Evolutionary conservation across 2,113 vertebrate genomes (phyloP).

Genomic region (Petroica traversi): DNA sequence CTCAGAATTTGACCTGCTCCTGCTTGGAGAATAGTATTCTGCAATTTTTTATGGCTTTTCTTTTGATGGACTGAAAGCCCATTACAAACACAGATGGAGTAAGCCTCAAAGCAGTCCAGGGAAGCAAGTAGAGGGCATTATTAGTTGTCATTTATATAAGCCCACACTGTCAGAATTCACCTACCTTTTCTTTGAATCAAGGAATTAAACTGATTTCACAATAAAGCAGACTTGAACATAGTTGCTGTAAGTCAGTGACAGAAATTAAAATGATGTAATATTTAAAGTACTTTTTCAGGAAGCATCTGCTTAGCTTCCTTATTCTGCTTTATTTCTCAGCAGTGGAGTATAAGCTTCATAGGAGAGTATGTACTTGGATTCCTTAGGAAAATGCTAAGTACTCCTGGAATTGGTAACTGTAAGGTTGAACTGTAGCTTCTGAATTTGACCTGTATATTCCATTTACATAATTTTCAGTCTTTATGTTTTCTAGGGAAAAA

Average conservation of each 20-base stretch:
- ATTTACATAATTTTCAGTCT: neutral
- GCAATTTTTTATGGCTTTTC: neutral
- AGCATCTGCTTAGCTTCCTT: neutral
- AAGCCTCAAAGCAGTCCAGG: neutral
- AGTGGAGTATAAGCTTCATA: neutral
- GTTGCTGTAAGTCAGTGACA: neutral
- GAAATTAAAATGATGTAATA: neutral
- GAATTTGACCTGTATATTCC: neutral
- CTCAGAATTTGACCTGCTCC: neutral
- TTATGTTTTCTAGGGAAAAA: neutral
- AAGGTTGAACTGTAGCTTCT: neutral
- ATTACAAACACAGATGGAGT: neutral
- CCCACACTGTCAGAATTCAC: neutral
- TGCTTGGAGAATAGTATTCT: neutral
- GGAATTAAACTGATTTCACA: neutral
- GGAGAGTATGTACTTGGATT: neutral
- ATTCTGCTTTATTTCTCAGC: neutral
- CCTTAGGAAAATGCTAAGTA: neutral
- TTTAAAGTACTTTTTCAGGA: neutral
- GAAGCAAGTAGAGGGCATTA: neutral
- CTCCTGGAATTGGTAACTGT: neutral
- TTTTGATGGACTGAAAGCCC: neutral
- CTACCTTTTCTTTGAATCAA: neutral
- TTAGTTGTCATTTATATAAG: neutral
- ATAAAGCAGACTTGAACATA: neutral